These are phyloP conservation scores for Dione juno DNA, from an alignment of 2,888 invertebrate species.

Conservation along the genomic window DNA sequence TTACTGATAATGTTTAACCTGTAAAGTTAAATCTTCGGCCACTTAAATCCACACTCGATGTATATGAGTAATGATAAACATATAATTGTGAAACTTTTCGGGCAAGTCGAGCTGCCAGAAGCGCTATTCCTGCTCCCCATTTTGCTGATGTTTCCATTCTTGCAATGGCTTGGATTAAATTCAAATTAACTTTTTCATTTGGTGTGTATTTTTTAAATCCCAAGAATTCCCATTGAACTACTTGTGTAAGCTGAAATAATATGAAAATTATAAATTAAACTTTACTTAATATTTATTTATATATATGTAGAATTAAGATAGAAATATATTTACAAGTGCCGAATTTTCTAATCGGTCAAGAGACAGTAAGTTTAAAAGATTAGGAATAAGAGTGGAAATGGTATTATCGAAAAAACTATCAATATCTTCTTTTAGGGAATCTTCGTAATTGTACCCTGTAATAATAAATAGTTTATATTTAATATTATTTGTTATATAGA, in stretches of 20 bases:
- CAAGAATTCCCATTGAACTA: constrained; percentile 84
- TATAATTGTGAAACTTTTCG: constrained; percentile 77
- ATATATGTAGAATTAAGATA: not conserved
- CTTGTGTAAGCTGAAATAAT: constrained; percentile 64
- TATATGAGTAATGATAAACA: constrained; percentile 82
- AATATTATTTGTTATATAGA: constrained; percentile 38
- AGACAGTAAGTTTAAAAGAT: constrained; percentile 74
- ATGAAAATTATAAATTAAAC: not conserved
- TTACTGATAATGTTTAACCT: constrained; percentile 61
- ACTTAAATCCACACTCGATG: constrained; percentile 71
- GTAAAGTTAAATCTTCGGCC: constrained; percentile 77
- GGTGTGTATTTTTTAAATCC: constrained; percentile 55
- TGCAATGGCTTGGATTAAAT: constrained; percentile 74
- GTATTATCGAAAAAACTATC: constrained; percentile 82
- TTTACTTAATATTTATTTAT: not conserved
- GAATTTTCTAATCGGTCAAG: constrained; percentile 57
- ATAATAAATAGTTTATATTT: constrained; percentile 52
- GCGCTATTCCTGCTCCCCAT: constrained; percentile 81
- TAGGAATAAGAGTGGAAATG: constrained; percentile 83
- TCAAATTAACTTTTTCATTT: constrained; percentile 60
- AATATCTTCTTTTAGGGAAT: constrained; percentile 82
- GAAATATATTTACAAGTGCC: constrained; percentile 55
- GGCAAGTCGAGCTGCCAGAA: constrained; percentile 81
- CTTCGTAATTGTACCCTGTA: constrained; percentile 83
- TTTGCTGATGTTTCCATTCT: constrained; percentile 84